Conservation (phyloP, 2,113 vertebrate species). For the Ahaetulla prasina region DNA sequence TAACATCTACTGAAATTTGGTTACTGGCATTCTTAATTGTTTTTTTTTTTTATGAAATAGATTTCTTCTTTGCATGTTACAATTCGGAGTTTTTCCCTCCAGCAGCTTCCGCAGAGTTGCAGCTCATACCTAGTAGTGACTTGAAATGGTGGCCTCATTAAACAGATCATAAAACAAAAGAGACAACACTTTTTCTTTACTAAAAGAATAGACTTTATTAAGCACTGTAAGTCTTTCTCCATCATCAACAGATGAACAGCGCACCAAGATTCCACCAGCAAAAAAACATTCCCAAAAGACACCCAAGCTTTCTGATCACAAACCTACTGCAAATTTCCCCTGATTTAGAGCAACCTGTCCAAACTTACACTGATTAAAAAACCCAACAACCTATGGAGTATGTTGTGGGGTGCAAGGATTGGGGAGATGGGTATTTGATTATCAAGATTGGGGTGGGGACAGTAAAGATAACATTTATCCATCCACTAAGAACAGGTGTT, state of each 20-base stretch:
- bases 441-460: constrained; percentile 58
- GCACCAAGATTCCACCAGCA: constrained; percentile 57
- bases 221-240: constrained; percentile 71
- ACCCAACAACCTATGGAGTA: constrained; percentile 63
- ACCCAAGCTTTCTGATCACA: constrained; percentile 35
- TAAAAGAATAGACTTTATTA: constrained; percentile 76
- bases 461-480: constrained; percentile 65
- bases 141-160: background rate
- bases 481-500: constrained; percentile 66
- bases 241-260: constrained; percentile 60
- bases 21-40: background rate
- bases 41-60: background rate
- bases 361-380: constrained; percentile 67
- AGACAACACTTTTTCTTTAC: constrained; percentile 39
- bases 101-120: background rate
- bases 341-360: constrained; percentile 60
- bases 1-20: background rate
- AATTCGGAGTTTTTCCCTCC: background rate
- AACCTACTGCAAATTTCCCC: constrained; percentile 51
- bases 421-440: constrained; percentile 45
- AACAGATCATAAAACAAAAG: background rate
- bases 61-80: background rate
- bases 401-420: constrained; percentile 38
- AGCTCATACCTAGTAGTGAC: background rate
- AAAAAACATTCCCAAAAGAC: constrained; percentile 62